phyloP scores from a whole-genome alignment of 2,113 vertebrate species.

The Cyanoramphus novaezelandiae region DNA sequence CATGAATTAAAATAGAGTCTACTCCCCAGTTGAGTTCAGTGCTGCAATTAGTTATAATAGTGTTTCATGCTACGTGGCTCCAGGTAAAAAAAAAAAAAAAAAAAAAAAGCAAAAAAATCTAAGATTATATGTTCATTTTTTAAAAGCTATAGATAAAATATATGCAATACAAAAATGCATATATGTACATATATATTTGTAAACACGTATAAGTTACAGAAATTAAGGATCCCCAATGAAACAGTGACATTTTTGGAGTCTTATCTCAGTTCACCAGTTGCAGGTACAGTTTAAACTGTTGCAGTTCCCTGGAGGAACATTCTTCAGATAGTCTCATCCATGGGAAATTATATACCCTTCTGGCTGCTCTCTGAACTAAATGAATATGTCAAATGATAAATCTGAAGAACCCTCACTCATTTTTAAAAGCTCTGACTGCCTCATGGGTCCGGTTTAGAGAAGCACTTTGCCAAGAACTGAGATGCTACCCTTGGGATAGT shows the following conservation, averaged over 20 bases:
- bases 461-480: not conserved
- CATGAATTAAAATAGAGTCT: not conserved
- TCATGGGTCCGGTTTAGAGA: not conserved
- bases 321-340: not conserved
- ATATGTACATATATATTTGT: not conserved
- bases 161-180: not conserved
- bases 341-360: not conserved
- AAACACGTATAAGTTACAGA: not conserved
- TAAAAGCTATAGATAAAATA: not conserved
- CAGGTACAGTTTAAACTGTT: not conserved
- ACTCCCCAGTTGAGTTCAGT: not conserved
- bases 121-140: not conserved
- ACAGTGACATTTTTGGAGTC: not conserved
- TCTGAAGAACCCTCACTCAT: not conserved
- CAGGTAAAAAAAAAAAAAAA: not conserved
- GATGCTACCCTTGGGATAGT: not conserved
- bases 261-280: not conserved
- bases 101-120: not conserved
- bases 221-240: not conserved
- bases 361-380: not conserved
- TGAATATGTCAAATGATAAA: not conserved
- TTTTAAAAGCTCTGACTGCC: not conserved
- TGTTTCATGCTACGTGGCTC: not conserved
- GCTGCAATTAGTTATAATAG: not conserved
- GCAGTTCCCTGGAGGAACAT: not conserved